Conservation (phyloP, 2,888 invertebrate species). For the Dryocosmus kuriphilus region DNA sequence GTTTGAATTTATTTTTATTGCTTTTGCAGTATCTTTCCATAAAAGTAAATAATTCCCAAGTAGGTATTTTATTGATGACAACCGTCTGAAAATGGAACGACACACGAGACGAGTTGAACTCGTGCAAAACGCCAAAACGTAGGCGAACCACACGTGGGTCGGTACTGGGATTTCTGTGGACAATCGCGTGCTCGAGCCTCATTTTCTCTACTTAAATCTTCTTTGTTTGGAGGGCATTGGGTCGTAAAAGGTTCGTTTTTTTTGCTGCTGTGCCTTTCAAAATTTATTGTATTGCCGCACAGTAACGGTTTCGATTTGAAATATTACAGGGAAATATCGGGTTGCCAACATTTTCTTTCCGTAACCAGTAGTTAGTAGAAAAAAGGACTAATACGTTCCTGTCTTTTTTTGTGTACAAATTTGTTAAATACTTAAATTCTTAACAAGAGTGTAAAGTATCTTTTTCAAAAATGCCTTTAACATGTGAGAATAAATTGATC, state of each 20-base stretch:
- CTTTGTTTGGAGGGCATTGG: neutral
- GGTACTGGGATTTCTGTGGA: constrained; percentile 35
- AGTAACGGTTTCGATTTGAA: constrained; percentile 5
- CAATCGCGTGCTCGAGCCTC: constrained; percentile 3
- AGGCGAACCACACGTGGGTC: constrained; percentile 61
- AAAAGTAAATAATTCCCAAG: neutral
- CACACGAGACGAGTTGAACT: constrained; percentile 15
- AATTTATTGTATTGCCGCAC: neutral
- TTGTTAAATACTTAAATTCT: neutral
- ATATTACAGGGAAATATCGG: neutral
- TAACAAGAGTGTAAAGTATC: too few species aligned
- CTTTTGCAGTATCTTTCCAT: neutral
- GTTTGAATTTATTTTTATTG: neutral
- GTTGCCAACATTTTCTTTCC: neutral
- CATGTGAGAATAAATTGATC: too few species aligned
- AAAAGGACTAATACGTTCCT: too few species aligned
- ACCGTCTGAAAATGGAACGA: constrained; percentile 15
- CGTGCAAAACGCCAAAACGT: constrained; percentile 56
- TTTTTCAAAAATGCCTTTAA: too few species aligned
- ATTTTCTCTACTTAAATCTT: constrained; percentile 18
- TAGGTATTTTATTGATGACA: neutral
- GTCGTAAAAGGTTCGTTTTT: constrained; percentile 20
- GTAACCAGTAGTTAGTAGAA: neutral
- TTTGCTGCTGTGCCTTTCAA: neutral
- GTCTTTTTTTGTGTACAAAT: too few species aligned